Conservation (phyloP, 1,140 invertebrate species). For the Dreissena polymorpha region DNA sequence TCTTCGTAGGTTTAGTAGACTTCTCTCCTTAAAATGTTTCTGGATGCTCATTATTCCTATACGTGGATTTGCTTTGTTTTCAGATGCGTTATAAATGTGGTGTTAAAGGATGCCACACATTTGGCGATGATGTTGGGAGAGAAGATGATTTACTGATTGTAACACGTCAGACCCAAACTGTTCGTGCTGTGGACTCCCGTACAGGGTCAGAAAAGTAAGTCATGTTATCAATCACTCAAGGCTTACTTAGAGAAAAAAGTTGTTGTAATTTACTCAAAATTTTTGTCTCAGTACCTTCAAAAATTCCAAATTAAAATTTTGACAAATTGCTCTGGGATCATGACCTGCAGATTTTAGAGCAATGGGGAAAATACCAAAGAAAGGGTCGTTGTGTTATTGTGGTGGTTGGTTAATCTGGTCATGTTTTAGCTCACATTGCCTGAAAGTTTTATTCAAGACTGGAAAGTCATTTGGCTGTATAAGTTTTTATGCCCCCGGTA, state of each 20-base stretch:
- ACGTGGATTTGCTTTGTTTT: background rate
- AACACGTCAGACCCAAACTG: conserved; percentile 90
- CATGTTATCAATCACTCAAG: background rate
- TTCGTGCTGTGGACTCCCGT: conserved; percentile 91
- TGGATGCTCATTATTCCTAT: no score
- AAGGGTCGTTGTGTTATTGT: no score
- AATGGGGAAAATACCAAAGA: no score
- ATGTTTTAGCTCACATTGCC: no score
- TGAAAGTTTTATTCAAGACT: no score
- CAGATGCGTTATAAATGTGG: conserved; percentile 71
- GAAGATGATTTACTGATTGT: conserved; percentile 88
- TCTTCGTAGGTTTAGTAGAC: no score
- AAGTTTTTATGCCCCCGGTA: no score
- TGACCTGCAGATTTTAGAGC: no score
- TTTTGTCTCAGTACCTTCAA: background rate
- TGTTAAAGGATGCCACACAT: conserved; percentile 82
- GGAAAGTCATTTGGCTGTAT: no score
- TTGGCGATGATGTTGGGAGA: conserved; percentile 73
- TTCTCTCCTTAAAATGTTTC: no score
- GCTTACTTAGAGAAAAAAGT: background rate
- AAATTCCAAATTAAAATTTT: conserved; percentile 43
- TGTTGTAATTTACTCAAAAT: background rate
- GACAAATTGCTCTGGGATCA: no score
- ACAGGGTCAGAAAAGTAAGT: conserved; percentile 88
- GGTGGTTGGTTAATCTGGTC: no score